These are phyloP conservation scores for Syrista parreyssii DNA, from an alignment of 2,888 invertebrate species.

Conservation along the genomic window DNA sequence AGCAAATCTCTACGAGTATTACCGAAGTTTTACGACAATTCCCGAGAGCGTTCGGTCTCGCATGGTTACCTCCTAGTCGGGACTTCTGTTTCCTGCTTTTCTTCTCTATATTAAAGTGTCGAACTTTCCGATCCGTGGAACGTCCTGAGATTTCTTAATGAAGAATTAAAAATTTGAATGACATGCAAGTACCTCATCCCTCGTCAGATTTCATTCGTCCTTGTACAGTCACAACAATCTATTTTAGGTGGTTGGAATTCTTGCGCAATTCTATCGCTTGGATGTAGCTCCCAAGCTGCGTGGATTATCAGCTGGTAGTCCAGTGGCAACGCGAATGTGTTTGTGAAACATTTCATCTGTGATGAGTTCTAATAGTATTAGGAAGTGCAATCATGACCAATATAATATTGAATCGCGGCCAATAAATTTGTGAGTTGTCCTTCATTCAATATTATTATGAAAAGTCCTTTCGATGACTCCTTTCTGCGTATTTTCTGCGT, in stretches of 20 bases:
- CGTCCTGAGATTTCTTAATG: not conserved
- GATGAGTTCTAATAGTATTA: not conserved
- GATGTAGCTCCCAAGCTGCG: not conserved
- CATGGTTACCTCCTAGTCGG: slow-evolving; percentile 2
- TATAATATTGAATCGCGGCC: slow-evolving; percentile 33
- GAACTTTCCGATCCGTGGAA: not conserved
- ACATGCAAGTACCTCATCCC: not conserved
- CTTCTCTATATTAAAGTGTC: not conserved
- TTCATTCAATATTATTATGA: slow-evolving; percentile 16
- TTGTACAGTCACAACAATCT: not conserved
- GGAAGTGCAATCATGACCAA: slow-evolving; percentile 1
- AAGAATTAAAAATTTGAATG: not conserved
- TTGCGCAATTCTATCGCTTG: not conserved
- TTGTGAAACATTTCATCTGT: not conserved
- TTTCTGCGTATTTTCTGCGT: not conserved
- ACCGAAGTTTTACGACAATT: slow-evolving; percentile 4
- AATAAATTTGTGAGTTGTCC: slow-evolving; percentile 29
- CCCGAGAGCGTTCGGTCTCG: slow-evolving; percentile 17
- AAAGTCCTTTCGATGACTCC: not conserved
- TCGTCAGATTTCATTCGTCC: not conserved
- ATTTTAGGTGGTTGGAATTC: not conserved
- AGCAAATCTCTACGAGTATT: slow-evolving; percentile 5
- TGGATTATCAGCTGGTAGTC: not conserved
- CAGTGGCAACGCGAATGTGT: not conserved
- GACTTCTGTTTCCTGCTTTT: not conserved